Percentiles rank a stretch among this genome's conserved stretches.
Evolutionary conservation across 2,113 vertebrate genomes (phyloP).

Genomic region (Shinisaurus crocodilurus): DNA sequence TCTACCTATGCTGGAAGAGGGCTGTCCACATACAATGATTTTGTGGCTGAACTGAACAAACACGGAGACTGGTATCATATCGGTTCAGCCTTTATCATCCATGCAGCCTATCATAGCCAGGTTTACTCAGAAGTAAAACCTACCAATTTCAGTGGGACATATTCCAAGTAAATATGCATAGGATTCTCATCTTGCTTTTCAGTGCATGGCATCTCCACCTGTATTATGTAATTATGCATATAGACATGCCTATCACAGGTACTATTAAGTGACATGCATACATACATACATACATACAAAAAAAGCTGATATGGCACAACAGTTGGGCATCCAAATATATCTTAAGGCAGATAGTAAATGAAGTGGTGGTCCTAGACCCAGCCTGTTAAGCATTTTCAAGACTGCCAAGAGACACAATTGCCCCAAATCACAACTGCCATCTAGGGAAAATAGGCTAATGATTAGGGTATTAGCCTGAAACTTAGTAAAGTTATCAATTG

Average conservation of each 20-base stretch:
- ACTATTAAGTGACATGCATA: neutral
- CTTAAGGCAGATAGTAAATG: neutral
- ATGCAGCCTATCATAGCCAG: neutral
- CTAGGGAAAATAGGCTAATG: neutral
- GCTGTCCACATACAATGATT: neutral
- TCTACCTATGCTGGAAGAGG: too few species aligned
- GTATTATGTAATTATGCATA: neutral
- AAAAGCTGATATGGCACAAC: neutral
- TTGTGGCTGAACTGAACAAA: neutral
- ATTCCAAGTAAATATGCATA: neutral
- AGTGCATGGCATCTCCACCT: neutral
- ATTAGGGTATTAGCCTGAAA: too few species aligned
- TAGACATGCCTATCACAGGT: neutral
- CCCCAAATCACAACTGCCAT: slow-evolving; percentile 5
- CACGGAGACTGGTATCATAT: neutral
- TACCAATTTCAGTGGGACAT: neutral
- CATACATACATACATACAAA: neutral
- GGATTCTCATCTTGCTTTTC: neutral
- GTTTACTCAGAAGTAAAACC: neutral
- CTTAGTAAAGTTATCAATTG: neutral
- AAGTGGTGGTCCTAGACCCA: neutral
- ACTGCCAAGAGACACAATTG: neutral
- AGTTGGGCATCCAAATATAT: neutral
- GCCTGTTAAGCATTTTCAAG: neutral
- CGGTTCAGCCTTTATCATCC: neutral